These are phyloP conservation scores for Brachionus manjavacas DNA, from an alignment of 1,140 invertebrate genomes.

Conservation along the genomic window DNA sequence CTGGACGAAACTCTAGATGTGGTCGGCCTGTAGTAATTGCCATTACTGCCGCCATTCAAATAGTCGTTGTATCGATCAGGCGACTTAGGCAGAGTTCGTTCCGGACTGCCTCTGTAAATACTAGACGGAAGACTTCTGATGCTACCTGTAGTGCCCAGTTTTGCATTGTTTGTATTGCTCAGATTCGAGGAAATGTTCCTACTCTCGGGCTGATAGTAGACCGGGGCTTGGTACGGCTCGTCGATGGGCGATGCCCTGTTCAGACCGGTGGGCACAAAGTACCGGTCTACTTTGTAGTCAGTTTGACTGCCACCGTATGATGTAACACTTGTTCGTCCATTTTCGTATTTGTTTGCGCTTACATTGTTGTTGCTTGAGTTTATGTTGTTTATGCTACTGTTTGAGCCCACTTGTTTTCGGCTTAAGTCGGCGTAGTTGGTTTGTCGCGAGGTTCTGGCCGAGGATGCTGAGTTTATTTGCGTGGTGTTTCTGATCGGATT, in stretches of 20 bases:
- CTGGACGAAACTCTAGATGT: slow-evolving; percentile 35
- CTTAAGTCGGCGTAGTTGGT: slow-evolving; percentile 30
- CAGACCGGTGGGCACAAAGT: slow-evolving; percentile 5
- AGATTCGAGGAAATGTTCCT: slow-evolving; percentile 13
- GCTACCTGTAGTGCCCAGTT: not conserved
- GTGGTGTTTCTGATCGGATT: slow-evolving; percentile 23
- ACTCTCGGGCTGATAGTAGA: slow-evolving; percentile 29
- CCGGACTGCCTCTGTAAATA: slow-evolving; percentile 28
- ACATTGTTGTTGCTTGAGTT: slow-evolving; percentile 4
- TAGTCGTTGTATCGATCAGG: slow-evolving; percentile 12
- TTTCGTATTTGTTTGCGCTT: not conserved
- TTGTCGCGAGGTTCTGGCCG: slow-evolving; percentile 4
- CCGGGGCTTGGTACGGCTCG: slow-evolving; percentile 8
- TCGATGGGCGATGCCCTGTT: slow-evolving; percentile 1
- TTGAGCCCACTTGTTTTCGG: slow-evolving; percentile 18
- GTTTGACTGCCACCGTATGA: slow-evolving; percentile 14
- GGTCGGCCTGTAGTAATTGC: slow-evolving; percentile 1
- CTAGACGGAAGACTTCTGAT: slow-evolving; percentile 23
- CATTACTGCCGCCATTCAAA: not conserved
- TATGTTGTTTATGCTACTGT: slow-evolving; percentile 17
- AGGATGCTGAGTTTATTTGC: slow-evolving; percentile 12
- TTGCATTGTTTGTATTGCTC: not conserved
- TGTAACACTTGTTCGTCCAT: not conserved
- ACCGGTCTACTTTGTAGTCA: slow-evolving; percentile 15
- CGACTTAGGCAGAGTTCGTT: not conserved